A percentile compares a stretch with the other conserved stretches of the same genome.
phyloP scores from a whole-genome alignment of 2,113 vertebrate species.

The Myiozetetes cayanensis region DNA sequence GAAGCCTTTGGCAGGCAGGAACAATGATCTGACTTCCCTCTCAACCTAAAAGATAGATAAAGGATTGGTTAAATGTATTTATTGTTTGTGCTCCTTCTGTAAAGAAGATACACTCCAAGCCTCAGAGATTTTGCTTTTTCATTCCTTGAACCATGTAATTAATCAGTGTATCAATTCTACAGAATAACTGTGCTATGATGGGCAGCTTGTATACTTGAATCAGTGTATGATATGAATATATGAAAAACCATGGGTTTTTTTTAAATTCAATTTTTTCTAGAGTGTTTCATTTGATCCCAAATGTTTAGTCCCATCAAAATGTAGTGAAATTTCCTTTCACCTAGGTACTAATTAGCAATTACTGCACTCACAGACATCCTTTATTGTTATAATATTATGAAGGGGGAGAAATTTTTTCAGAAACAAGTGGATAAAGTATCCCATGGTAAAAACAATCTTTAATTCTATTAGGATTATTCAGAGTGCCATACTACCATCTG shows the following conservation, averaged over 20 bases:
- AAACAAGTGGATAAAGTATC: slow-evolving; percentile 44
- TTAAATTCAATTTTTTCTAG: background rate
- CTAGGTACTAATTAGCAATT: background rate
- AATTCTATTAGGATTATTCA: slow-evolving; percentile 58
- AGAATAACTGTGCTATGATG: background rate
- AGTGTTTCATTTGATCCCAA: slow-evolving; percentile 11
- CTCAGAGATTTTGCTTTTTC: background rate
- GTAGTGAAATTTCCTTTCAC: background rate
- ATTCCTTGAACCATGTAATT: background rate
- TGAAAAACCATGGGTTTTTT: background rate
- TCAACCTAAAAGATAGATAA: background rate
- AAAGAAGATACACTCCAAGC: background rate
- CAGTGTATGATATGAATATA: background rate
- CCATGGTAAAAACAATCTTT: slow-evolving; percentile 16
- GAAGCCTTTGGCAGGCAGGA: background rate
- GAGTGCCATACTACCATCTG: slow-evolving; percentile 54
- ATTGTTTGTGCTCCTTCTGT: background rate
- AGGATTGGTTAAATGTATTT: background rate
- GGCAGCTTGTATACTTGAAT: background rate
- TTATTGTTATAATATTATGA: background rate
- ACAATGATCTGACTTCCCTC: background rate
- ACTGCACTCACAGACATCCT: background rate
- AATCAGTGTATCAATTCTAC: background rate
- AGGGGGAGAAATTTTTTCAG: slow-evolving; percentile 14
- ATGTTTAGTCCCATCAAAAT: background rate